A percentile compares a stretch with the other conserved stretches of the same genome.
Evolutionary conservation across 2,797 vertebrate species (phyloP).

Genomic region (Malurus splendens): DNA sequence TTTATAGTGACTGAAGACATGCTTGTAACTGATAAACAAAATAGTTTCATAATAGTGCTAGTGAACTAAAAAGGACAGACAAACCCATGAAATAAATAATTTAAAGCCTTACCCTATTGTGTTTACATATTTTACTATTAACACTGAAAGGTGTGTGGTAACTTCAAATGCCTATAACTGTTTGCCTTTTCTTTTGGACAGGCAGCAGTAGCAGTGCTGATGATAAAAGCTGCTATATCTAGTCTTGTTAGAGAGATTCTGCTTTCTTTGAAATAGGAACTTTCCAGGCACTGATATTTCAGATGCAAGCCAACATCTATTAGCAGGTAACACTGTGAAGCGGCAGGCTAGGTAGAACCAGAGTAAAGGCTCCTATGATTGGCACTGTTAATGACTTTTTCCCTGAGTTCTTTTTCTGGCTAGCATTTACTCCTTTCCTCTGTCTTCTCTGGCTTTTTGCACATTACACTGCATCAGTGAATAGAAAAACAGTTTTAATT

Average conservation of each 20-base stretch:
- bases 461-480: not conserved
- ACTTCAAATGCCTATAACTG: not conserved
- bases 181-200: not conserved
- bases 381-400: constrained; percentile 10
- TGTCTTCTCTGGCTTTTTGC: not conserved
- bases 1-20: not conserved
- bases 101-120: not conserved
- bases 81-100: not conserved
- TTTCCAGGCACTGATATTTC: not conserved
- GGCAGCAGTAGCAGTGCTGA: not conserved
- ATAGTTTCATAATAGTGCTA: not conserved
- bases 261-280: not conserved
- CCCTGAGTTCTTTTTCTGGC: not conserved
- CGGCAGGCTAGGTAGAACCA: not conserved
- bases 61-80: not conserved
- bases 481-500: not conserved
- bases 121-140: not conserved
- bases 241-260: not conserved
- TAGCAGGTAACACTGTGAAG: not conserved
- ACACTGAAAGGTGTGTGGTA: not conserved
- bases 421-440: not conserved
- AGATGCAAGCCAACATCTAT: not conserved
- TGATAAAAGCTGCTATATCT: not conserved
- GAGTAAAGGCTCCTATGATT: not conserved
- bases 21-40: not conserved